Evolutionary conservation across 2,888 invertebrate genomes (phyloP).

Genomic region (Norana najaformis): DNA sequence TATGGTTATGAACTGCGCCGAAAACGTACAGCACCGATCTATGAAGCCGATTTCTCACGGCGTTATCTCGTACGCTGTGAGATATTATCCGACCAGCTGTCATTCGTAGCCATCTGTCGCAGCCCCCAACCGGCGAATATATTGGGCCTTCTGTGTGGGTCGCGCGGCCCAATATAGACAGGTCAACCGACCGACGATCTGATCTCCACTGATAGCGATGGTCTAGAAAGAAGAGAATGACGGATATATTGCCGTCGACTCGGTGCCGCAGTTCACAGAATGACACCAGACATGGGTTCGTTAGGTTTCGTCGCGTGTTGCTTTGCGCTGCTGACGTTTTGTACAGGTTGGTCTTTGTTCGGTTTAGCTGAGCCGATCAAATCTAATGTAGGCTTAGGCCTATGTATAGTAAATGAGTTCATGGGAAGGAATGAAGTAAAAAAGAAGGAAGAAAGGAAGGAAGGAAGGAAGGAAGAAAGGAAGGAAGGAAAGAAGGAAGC

Average conservation of each 20-base stretch:
- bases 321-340: background rate
- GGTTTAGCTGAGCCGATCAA: too few relatives aligned
- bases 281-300: background rate
- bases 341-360: conserved; percentile 10
- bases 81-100: too few relatives aligned
- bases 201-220: background rate
- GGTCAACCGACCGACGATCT: too few relatives aligned
- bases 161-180: too few relatives aligned
- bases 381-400: too few relatives aligned
- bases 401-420: background rate
- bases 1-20: too few relatives aligned
- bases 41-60: too few relatives aligned
- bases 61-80: too few relatives aligned
- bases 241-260: background rate
- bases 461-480: background rate
- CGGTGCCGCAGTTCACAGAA: background rate
- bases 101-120: too few relatives aligned
- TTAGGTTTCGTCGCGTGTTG: background rate
- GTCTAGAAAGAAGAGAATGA: background rate
- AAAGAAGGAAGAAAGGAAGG: background rate
- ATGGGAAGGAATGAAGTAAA: background rate
- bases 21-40: too few relatives aligned
- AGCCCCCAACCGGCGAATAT: too few relatives aligned
- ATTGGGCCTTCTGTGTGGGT: too few relatives aligned
- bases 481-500: background rate